Percentiles rank a stretch among this genome's conserved stretches.
These are phyloP conservation scores for Ceratoteleas bidentatus DNA, from an alignment of 1,140 invertebrate species.

Conservation along the genomic window DNA sequence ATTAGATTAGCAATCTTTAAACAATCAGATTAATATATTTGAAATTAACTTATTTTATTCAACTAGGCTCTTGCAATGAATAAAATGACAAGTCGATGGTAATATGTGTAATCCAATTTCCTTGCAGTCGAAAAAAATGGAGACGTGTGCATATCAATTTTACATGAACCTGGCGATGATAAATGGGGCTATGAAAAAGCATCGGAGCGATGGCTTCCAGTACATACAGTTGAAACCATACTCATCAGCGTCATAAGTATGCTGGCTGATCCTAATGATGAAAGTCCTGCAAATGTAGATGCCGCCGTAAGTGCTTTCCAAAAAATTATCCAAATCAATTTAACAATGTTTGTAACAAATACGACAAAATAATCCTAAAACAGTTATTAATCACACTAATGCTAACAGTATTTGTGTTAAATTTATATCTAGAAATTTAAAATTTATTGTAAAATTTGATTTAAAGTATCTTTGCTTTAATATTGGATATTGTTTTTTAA, in stretches of 20 bases:
- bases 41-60: too few relatives aligned
- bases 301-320: constrained; percentile 88
- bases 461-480: neutral
- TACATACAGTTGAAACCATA: constrained; percentile 99
- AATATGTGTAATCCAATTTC: constrained; percentile 1
- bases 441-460: constrained; percentile 2
- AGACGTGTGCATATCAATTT: constrained; percentile 99
- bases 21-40: too few relatives aligned
- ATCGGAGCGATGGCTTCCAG: constrained; percentile 98
- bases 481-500: constrained; percentile 7
- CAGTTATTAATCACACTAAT: too few relatives aligned
- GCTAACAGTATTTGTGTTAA: too few relatives aligned
- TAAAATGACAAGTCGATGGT: too few relatives aligned
- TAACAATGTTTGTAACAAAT: neutral
- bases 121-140: constrained; percentile 97
- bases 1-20: too few relatives aligned
- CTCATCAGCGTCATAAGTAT: constrained; percentile 99
- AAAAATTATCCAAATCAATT: neutral
- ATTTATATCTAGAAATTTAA: too few relatives aligned
- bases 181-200: constrained; percentile 99
- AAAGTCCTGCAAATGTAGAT: constrained; percentile 99
- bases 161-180: constrained; percentile 99
- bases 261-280: constrained; percentile 99
- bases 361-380: too few relatives aligned
- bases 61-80: too few relatives aligned